phyloP scores from a whole-genome alignment of 2,797 vertebrate genomes.

The Micromesistius poutassou region DNA sequence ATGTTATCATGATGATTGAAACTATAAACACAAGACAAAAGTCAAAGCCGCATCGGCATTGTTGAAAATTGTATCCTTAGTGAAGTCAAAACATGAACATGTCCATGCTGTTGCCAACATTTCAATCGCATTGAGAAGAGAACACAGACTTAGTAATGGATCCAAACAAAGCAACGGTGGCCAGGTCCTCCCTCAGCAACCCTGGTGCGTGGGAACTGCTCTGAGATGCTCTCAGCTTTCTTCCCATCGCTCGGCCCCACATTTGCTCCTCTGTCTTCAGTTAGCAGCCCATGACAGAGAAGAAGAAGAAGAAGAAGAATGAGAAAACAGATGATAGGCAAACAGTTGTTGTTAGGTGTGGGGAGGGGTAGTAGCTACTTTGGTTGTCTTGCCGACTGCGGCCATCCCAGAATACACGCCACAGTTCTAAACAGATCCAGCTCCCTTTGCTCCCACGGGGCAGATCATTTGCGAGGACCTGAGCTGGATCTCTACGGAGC shows the following conservation, averaged over 20 bases:
- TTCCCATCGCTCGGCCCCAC: slow-evolving; percentile 17
- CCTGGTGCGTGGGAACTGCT: slow-evolving; percentile 44
- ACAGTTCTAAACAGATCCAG: background rate
- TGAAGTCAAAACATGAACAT: slow-evolving; percentile 27
- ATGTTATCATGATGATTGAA: background rate
- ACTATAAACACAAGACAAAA: background rate
- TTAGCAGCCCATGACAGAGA: slow-evolving; percentile 42
- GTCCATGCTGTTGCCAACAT: slow-evolving; percentile 30
- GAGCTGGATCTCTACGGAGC: slow-evolving; percentile 35
- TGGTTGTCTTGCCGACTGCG: background rate
- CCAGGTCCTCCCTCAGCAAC: slow-evolving; percentile 39
- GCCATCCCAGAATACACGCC: background rate
- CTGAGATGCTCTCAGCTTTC: slow-evolving; percentile 47
- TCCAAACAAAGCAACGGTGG: slow-evolving; percentile 57
- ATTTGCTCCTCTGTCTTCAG: slow-evolving; percentile 32
- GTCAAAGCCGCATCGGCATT: background rate
- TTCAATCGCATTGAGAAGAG: slow-evolving; percentile 29
- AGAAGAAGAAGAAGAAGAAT: slow-evolving; percentile 8
- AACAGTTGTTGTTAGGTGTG: background rate
- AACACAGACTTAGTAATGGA: slow-evolving; percentile 34
- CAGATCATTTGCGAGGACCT: slow-evolving; percentile 23
- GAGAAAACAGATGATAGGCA: background rate
- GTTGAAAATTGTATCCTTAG: slow-evolving; percentile 28
- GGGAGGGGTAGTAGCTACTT: background rate
- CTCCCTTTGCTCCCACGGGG: background rate